These are phyloP conservation scores for Acomys russatus DNA, from an alignment of 2,797 vertebrate species.

Conservation along the genomic window DNA sequence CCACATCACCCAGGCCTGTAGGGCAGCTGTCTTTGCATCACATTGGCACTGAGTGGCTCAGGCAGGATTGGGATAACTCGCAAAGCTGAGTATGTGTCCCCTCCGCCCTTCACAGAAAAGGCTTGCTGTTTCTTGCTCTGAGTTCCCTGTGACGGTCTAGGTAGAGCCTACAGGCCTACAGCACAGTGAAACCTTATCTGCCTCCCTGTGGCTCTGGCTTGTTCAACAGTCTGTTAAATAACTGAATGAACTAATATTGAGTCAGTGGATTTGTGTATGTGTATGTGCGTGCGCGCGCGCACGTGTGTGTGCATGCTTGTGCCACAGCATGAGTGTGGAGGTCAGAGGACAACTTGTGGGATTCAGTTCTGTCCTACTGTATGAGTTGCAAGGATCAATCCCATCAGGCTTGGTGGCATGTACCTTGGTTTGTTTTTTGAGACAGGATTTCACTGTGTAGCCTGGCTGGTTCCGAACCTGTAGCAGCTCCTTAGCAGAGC, in stretches of 20 bases:
- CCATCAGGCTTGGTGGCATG: not conserved
- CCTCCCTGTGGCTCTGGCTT: not conserved
- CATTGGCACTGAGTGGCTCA: not conserved
- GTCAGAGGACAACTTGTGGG: not conserved
- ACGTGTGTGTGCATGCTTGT: not conserved
- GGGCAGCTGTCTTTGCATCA: not conserved
- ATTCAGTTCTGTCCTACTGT: not conserved
- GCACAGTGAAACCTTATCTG: too few relatives aligned
- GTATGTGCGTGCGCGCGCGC: not conserved
- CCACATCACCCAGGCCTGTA: not conserved
- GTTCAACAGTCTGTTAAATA: not conserved
- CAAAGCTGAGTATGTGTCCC: not conserved
- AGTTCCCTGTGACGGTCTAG: fast-evolving
- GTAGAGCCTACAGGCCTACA: not conserved
- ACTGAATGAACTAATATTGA: not conserved
- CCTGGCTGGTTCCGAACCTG: not conserved
- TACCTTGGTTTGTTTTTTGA: not conserved
- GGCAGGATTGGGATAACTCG: not conserved
- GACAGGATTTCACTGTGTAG: not conserved
- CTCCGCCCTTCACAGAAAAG: not conserved
- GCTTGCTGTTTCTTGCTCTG: not conserved
- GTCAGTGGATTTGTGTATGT: not conserved
- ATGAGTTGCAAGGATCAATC: not conserved
- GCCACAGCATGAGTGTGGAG: not conserved
- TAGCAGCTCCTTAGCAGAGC: not conserved